Conservation (phyloP, 1,140 invertebrate genomes). For the Oryctes rhinoceros region DNA sequence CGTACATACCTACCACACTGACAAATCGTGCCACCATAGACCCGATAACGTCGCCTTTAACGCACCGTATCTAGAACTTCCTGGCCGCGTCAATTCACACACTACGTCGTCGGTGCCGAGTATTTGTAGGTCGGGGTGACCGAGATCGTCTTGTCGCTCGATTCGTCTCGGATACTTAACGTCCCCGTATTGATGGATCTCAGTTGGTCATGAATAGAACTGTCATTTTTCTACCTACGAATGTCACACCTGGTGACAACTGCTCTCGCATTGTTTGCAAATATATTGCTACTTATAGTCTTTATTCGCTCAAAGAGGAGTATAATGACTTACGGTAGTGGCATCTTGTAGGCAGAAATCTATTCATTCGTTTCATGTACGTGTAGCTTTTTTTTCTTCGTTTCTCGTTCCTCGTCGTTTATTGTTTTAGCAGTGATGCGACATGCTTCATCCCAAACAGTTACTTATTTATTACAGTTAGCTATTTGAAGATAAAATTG, state of each 20-base stretch:
- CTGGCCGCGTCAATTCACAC: conserved; percentile 30
- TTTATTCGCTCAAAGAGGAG: conserved; percentile 16
- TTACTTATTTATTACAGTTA: conserved; percentile 30
- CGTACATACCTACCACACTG: background rate
- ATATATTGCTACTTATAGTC: conserved; percentile 37
- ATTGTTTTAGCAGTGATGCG: background rate
- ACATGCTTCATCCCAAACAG: conserved; percentile 16
- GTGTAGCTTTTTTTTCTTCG: background rate
- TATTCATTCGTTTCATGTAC: conserved; percentile 18
- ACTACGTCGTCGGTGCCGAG: background rate
- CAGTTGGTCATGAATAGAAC: conserved; percentile 31
- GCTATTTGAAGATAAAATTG: conserved; percentile 35
- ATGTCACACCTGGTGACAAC: conserved; percentile 36
- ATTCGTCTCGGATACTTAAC: conserved; percentile 35
- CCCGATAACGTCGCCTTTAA: conserved; percentile 27
- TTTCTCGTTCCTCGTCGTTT: background rate
- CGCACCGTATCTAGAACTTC: conserved; percentile 29
- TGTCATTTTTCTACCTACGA: conserved; percentile 37
- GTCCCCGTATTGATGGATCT: conserved; percentile 31
- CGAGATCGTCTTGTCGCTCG: conserved; percentile 25
- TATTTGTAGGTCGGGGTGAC: conserved; percentile 34
- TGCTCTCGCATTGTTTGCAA: conserved; percentile 34
- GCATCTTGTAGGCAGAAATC: conserved; percentile 22
- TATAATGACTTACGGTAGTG: conserved; percentile 34
- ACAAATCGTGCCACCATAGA: conserved; percentile 24